Base-by-base conservation (phyloP, 1,140 invertebrate genomes). In the Brachionus calyciflorus region DNA sequence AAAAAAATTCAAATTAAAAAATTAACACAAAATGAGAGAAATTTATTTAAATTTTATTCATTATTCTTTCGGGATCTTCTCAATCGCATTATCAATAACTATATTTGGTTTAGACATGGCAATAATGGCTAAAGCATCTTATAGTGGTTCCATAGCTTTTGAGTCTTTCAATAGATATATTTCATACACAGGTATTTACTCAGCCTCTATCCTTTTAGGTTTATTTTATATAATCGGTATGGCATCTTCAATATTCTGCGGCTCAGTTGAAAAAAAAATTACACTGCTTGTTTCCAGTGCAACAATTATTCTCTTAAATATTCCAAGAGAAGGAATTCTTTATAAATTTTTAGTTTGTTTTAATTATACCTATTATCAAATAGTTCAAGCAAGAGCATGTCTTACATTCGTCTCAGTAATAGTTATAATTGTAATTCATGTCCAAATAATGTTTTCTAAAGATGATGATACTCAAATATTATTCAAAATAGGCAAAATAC, bases 31-130 rank as follows among this genome's bases (percentile, higher is more conserved):
- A n/a, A n/a, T n/a, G n/a, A n/a, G n/a, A n/a, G n/a, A n/a, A n/a
- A n/a, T n/a, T n/a, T n/a, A n/a, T n/a, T n/a, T n/a, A n/a, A 17
- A 40, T 65, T 65, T 65, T 65, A 9, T 65, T 21, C 30, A 41
- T n/a, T 26, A 44, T 65, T 26, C 2, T 65, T n/a, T n/a, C n/a
- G n/a, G n/a, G n/a, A n/a, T n/a, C n/a, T n/a, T n/a, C n/a, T n/a
- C n/a, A n/a, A n/a, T n/a, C n/a, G n/a, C n/a, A n/a, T n/a, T n/a
- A 26, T n/a, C 7, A 2, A 65, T 65, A 0, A 65, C 40, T 10
- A 65, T 65, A 10, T 44, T 24, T 46, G 40, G 60, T 30, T 19
- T 65, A 2, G 60, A 65, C 21, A 65, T 65, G 0, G 40, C 37
- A 30, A 21, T 44, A 21, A 19, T 44, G 3, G 1, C 21, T 3